These are phyloP conservation scores for Sarotherodon lohbergeri DNA, from an alignment of 2,113 vertebrate genomes.

Conservation along the genomic window DNA sequence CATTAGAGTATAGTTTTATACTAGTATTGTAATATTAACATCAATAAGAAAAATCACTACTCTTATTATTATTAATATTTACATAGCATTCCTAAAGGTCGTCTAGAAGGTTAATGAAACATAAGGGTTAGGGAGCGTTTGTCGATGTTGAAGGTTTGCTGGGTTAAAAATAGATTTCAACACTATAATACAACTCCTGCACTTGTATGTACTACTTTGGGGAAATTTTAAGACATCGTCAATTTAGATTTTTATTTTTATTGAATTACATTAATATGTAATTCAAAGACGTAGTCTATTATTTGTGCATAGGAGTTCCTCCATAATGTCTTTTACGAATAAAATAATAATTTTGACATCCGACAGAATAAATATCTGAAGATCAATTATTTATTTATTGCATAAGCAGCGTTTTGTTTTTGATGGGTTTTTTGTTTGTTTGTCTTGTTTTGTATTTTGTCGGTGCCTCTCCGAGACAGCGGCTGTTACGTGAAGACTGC, in stretches of 20 bases:
- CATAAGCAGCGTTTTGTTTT: not conserved
- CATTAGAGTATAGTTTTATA: not conserved
- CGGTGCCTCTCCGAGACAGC: not conserved
- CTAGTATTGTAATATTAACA: not conserved
- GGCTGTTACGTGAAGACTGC: constrained; percentile 44
- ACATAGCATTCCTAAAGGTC: not conserved
- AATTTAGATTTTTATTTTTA: not conserved
- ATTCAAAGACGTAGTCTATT: not conserved
- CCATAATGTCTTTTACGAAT: not conserved
- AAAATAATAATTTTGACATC: not conserved
- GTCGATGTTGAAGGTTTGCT: not conserved
- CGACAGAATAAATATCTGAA: not conserved
- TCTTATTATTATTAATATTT: not conserved
- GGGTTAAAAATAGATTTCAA: not conserved
- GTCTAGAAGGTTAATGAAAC: not conserved
- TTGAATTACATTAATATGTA: not conserved
- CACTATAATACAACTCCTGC: not conserved
- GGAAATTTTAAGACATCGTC: not conserved
- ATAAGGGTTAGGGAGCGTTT: not conserved
- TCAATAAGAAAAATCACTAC: not conserved
- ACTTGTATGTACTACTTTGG: not conserved
- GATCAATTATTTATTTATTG: not conserved
- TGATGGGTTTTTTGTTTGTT: not conserved
- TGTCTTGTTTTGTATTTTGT: not conserved
- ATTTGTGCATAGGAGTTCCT: not conserved